phyloP scores from a whole-genome alignment of 2,113 vertebrate species.

The Eonycteris spelaea region DNA sequence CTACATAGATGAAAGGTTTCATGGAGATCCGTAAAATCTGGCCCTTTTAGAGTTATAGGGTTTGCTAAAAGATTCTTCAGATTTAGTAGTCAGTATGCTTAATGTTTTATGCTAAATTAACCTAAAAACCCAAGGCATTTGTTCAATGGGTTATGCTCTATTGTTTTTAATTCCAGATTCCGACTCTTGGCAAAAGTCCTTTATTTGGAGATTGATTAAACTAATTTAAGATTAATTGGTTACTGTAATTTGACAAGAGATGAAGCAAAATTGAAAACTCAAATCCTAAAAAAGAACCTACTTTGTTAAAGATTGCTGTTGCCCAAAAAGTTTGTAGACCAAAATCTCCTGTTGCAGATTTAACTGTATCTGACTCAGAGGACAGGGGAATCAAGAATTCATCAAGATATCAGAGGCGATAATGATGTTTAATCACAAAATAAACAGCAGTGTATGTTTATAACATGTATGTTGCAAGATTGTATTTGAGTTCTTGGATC shows the following conservation, averaged over 20 bases:
- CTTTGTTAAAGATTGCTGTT: neutral
- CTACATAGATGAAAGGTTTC: neutral
- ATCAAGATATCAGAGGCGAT: neutral
- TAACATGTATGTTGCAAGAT: neutral
- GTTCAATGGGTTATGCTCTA: neutral
- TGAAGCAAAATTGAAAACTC: conserved; percentile 17
- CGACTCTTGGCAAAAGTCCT: neutral
- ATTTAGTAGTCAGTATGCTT: neutral
- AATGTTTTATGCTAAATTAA: neutral
- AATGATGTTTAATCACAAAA: neutral
- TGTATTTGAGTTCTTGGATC: neutral
- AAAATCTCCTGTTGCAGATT: neutral
- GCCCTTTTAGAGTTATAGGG: neutral
- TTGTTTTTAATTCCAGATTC: conserved; percentile 19
- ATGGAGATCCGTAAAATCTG: neutral
- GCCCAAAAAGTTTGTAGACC: neutral
- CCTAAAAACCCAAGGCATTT: neutral
- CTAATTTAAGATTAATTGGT: conserved; percentile 9
- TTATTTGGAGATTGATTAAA: conserved; percentile 1
- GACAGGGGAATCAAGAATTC: neutral
- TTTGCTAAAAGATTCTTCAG: neutral
- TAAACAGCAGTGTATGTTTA: neutral
- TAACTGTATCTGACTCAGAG: neutral
- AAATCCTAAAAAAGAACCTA: conserved; percentile 9
- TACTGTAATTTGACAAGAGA: conserved; percentile 14